These are phyloP conservation scores for Sula dactylatra DNA, from an alignment of 2,113 vertebrate genomes.

Conservation along the genomic window DNA sequence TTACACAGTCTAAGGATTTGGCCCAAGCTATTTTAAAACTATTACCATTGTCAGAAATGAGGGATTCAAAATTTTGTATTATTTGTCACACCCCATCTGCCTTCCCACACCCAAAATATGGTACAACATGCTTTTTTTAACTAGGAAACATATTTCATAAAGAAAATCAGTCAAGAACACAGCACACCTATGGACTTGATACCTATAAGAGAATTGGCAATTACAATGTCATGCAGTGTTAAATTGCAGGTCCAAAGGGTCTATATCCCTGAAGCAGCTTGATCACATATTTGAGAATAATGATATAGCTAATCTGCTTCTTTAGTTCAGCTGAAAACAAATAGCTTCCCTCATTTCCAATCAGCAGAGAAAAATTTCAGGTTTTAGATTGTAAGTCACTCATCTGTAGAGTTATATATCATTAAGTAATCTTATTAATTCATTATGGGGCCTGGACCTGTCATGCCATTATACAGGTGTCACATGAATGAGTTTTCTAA, in stretches of 20 bases:
- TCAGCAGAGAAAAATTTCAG: neutral
- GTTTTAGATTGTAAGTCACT: neutral
- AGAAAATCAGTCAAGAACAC: neutral
- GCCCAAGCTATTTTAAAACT: neutral
- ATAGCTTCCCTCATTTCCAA: neutral
- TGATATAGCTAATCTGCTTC: neutral
- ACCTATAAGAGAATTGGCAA: neutral
- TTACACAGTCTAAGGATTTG: neutral
- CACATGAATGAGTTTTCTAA: neutral
- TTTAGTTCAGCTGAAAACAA: neutral
- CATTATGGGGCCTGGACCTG: neutral
- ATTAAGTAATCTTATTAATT: neutral
- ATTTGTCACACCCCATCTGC: neutral
- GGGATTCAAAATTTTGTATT: neutral
- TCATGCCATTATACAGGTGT: neutral
- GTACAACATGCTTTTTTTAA: neutral
- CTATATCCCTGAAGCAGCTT: neutral
- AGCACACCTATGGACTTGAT: neutral
- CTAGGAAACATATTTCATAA: neutral
- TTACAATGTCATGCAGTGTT: neutral
- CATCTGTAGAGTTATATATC: neutral
- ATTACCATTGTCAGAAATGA: neutral
- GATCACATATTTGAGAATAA: neutral
- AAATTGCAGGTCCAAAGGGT: neutral
- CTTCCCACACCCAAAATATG: neutral